These are phyloP conservation scores for Zygaena filipendulae DNA, from an alignment of 2,888 invertebrate genomes.

Conservation along the genomic window DNA sequence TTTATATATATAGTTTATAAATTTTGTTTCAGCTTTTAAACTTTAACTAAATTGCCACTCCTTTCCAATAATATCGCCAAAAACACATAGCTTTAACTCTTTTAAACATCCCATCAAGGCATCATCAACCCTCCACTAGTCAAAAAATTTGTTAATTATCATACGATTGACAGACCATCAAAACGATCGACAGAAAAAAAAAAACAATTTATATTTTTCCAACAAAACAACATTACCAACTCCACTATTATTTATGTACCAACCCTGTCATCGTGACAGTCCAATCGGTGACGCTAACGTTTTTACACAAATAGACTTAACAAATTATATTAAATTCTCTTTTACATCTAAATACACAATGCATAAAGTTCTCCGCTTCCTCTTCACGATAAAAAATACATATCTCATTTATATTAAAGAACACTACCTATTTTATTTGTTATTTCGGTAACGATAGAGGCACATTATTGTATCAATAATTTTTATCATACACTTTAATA, in stretches of 20 bases:
- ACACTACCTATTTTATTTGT: conserved; percentile 55
- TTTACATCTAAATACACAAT: conserved; percentile 60
- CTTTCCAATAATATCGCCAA: conserved; percentile 5
- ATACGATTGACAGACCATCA: too few species aligned
- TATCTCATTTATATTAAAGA: conserved; percentile 60
- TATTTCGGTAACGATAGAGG: conserved; percentile 63
- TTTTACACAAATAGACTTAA: conserved; percentile 54
- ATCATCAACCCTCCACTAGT: conserved; percentile 26
- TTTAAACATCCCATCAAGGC: conserved; percentile 27
- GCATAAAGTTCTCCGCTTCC: conserved; percentile 61
- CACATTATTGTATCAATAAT: conserved; percentile 58
- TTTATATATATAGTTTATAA: conserved; percentile 51
- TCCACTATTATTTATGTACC: too few species aligned
- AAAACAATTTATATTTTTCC: too few species aligned
- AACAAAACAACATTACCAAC: too few species aligned
- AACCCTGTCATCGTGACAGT: too few species aligned
- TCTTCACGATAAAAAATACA: conserved; percentile 59
- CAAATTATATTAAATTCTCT: conserved; percentile 64
- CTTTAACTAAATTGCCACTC: too few species aligned
- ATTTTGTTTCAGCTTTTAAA: conserved; percentile 53
- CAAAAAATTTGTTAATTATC: too few species aligned
- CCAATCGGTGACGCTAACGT: too few species aligned
- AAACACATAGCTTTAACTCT: conserved; percentile 4
- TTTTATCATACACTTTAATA: conserved; percentile 22
- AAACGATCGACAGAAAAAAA: too few species aligned